Evolutionary conservation across 1,140 invertebrate genomes (phyloP).

Genomic region (Papilio aristodemus): DNA sequence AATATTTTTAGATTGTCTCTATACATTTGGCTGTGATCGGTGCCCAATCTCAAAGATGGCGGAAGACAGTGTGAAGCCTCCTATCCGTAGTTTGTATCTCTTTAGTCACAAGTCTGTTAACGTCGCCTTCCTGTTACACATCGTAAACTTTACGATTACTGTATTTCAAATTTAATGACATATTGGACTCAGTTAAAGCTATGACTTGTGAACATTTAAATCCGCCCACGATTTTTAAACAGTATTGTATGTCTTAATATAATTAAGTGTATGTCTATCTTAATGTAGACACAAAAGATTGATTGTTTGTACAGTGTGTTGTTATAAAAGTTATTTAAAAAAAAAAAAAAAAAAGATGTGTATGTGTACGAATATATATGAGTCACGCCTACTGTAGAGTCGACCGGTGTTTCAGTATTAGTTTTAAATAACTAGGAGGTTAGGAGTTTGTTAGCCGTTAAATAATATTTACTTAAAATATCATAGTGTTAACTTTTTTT

Average conservation of each 20-base stretch:
- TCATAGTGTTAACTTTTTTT: slow-evolving; percentile 56
- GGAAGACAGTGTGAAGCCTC: not conserved
- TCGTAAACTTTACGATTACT: too few species aligned
- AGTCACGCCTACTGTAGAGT: slow-evolving; percentile 60
- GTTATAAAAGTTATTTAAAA: slow-evolving; percentile 60
- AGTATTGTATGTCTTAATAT: slow-evolving; percentile 43
- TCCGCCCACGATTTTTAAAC: slow-evolving; percentile 57
- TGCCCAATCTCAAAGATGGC: slow-evolving; percentile 41
- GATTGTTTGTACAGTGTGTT: slow-evolving; percentile 66
- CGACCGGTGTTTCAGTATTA: slow-evolving; percentile 72
- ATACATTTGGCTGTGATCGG: slow-evolving; percentile 65
- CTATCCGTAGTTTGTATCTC: too few species aligned
- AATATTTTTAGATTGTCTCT: slow-evolving; percentile 58
- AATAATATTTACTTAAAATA: slow-evolving; percentile 69
- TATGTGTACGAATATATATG: slow-evolving; percentile 46
- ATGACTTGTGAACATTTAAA: slow-evolving; percentile 37
- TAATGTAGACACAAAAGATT: slow-evolving; percentile 38
- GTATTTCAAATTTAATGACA: too few species aligned
- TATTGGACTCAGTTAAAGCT: not conserved
- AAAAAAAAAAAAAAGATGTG: slow-evolving; percentile 50
- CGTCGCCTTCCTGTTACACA: too few species aligned
- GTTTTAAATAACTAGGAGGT: slow-evolving; percentile 67
- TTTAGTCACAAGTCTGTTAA: too few species aligned
- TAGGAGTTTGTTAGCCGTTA: slow-evolving; percentile 74
- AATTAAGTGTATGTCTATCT: slow-evolving; percentile 37